Evolutionary conservation across 2,113 vertebrate genomes (phyloP).

Genomic region (Pipa parva): DNA sequence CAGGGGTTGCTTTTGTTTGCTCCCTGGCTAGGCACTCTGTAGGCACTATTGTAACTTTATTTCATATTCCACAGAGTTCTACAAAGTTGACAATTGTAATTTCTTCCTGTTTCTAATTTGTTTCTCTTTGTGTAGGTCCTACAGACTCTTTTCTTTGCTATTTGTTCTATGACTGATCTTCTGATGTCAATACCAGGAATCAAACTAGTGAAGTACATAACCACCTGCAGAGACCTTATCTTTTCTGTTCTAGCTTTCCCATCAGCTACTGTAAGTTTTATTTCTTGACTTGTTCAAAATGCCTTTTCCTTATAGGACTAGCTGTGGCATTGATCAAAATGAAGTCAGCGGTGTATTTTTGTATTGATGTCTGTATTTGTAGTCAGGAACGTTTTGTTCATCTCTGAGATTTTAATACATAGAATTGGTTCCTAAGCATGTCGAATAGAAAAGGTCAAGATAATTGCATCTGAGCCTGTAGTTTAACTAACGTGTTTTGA

Average conservation of each 20-base stretch:
- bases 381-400: background rate
- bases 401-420: background rate
- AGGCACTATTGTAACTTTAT: too few species aligned
- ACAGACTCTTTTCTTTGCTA: slow-evolving; percentile 66
- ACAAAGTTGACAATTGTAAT: too few species aligned
- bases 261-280: slow-evolving; percentile 62
- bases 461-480: background rate
- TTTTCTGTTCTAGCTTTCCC: slow-evolving; percentile 68
- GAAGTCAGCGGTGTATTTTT: background rate
- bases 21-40: too few species aligned
- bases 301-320: background rate
- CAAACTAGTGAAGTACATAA: slow-evolving; percentile 53
- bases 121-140: slow-evolving; percentile 66
- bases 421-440: background rate
- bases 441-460: background rate
- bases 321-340: slow-evolving; percentile 7
- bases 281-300: background rate
- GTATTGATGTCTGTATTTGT: slow-evolving; percentile 5
- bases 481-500: background rate
- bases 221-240: slow-evolving; percentile 64
- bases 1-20: too few species aligned
- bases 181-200: slow-evolving; percentile 59
- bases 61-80: too few species aligned
- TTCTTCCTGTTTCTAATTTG: background rate
- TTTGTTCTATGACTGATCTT: slow-evolving; percentile 63